A percentile compares a stretch with the other conserved stretches of the same genome.
Evolutionary conservation across 2,113 vertebrate species (phyloP).

Genomic region (Rhinolophus sinicus): DNA sequence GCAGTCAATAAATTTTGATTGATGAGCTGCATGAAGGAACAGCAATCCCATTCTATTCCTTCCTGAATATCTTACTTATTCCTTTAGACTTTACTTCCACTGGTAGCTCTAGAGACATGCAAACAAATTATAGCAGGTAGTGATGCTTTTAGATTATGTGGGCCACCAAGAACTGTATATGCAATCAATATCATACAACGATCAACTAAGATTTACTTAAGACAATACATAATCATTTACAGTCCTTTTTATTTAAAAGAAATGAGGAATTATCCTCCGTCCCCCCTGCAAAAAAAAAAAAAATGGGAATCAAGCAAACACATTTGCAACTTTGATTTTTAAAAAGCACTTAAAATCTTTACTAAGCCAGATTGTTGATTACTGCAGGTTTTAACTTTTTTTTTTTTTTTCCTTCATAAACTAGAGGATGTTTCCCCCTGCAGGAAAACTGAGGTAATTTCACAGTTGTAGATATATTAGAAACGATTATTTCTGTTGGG

Average conservation of each 20-base stretch:
- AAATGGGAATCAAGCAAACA: neutral
- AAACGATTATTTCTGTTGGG: neutral
- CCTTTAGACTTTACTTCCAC: neutral
- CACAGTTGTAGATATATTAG: neutral
- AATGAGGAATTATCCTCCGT: neutral
- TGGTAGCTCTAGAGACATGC: neutral
- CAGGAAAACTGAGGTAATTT: conserved; percentile 62
- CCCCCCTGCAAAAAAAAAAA: neutral
- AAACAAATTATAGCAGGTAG: neutral
- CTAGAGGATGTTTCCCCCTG: conserved; percentile 74
- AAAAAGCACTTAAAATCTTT: neutral
- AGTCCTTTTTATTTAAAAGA: neutral
- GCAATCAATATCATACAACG: neutral
- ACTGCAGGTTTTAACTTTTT: neutral
- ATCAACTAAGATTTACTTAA: neutral
- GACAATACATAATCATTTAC: neutral
- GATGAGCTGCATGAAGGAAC: neutral
- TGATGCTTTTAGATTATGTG: neutral
- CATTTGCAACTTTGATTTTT: neutral
- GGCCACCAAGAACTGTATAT: neutral
- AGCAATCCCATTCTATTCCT: neutral
- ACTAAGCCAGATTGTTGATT: neutral
- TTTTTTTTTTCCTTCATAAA: conserved; percentile 14
- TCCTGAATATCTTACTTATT: neutral
- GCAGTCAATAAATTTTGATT: neutral